Percentiles rank a stretch among this genome's conserved stretches.
These are phyloP conservation scores for Sternotherus odoratus DNA, from an alignment of 2,797 vertebrate genomes.

Conservation along the genomic window DNA sequence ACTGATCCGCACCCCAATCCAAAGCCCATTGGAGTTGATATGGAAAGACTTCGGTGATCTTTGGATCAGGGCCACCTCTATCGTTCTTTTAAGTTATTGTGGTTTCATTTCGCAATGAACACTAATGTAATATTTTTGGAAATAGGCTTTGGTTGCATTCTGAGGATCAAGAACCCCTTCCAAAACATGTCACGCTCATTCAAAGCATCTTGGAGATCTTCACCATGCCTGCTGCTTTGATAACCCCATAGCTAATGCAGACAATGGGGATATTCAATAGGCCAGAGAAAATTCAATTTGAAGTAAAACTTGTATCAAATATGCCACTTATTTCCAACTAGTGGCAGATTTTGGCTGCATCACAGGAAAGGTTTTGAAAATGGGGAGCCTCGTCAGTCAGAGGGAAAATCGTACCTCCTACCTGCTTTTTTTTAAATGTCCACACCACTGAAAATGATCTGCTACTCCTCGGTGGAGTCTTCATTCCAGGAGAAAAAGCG, in stretches of 20 bases:
- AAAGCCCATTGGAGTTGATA: background rate
- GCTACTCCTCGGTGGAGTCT: conserved; percentile 19
- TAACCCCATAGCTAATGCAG: rapidly evolving
- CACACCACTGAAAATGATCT: conserved; percentile 48
- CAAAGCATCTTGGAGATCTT: background rate
- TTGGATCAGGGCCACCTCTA: background rate
- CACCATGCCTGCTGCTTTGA: background rate
- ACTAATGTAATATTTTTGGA: background rate
- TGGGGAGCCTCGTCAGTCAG: background rate
- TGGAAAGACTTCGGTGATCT: background rate
- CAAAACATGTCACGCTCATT: background rate
- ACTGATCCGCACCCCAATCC: background rate
- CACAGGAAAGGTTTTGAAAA: background rate
- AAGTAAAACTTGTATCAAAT: background rate
- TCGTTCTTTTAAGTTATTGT: background rate
- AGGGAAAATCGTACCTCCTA: background rate
- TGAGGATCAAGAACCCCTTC: background rate
- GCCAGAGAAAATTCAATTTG: background rate
- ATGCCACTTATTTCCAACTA: background rate
- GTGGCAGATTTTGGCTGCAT: background rate
- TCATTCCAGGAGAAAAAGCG: background rate
- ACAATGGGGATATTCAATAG: background rate
- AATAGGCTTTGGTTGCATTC: background rate
- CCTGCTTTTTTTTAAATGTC: background rate
- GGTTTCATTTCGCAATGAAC: background rate